Percentiles rank a stretch among this genome's conserved stretches.
Conservation (phyloP, 1,140 invertebrate genomes). For the Glossosoma conforme region DNA sequence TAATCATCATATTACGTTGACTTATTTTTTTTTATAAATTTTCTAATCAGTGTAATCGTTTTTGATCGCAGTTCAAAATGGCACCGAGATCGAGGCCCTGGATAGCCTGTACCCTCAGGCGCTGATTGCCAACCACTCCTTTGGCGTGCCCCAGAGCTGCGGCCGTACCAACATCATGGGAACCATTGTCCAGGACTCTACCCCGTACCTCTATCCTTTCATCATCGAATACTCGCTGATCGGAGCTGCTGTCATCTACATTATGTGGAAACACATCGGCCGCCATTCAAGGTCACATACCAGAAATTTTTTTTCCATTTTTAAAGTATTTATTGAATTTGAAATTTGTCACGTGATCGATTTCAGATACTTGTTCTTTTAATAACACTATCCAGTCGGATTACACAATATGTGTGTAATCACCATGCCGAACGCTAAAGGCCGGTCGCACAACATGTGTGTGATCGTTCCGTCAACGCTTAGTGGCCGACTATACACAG, state of each 20-base stretch:
- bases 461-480: too few species aligned
- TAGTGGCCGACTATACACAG: too few species aligned
- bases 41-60: constrained; percentile 29
- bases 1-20: background rate
- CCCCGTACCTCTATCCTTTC: constrained; percentile 91
- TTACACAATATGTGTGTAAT: too few species aligned
- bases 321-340: too few species aligned
- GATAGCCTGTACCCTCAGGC: constrained; percentile 59
- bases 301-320: too few species aligned
- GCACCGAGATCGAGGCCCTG: constrained; percentile 55
- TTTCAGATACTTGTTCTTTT: too few species aligned
- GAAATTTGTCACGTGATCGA: too few species aligned
- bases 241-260: constrained; percentile 93
- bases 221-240: constrained; percentile 97
- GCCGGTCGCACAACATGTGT: too few species aligned
- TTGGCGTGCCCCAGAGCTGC: constrained; percentile 52
- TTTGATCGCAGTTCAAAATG: constrained; percentile 48
- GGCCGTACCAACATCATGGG: constrained; percentile 88
- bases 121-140: constrained; percentile 53
- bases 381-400: too few species aligned
- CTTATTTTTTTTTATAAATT: constrained; percentile 10
- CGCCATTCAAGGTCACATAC: constrained; percentile 71
- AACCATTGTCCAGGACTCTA: constrained; percentile 83
- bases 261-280: constrained; percentile 96
- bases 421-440: too few species aligned